These are phyloP conservation scores for Percopsis transmontana DNA, from an alignment of 2,113 vertebrate species.

Conservation along the genomic window DNA sequence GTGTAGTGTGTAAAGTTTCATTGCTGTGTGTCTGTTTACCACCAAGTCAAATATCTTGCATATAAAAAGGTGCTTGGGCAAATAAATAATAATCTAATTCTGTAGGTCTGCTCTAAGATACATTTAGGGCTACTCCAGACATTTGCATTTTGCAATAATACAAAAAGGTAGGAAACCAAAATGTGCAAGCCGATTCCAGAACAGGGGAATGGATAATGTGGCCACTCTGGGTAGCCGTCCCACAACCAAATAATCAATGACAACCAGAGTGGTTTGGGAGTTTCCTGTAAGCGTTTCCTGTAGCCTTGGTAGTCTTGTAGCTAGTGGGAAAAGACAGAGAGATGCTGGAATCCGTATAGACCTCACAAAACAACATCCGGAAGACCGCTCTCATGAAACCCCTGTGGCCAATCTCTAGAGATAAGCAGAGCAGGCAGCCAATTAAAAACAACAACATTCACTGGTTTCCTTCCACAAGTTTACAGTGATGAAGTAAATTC, in stretches of 20 bases:
- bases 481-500: background rate
- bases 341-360: conserved; percentile 20
- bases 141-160: background rate
- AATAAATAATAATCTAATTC: background rate
- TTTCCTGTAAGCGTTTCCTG: conserved; percentile 3
- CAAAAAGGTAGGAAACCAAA: background rate
- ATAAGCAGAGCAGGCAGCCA: background rate
- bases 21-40: no score
- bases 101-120: background rate
- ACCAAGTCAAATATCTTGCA: no score
- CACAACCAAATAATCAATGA: conserved; percentile 14
- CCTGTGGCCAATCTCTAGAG: background rate
- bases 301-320: conserved; percentile 7
- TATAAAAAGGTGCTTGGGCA: no score
- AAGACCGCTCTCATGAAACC: conserved; percentile 14
- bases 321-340: conserved; percentile 13
- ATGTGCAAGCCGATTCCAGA: background rate
- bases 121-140: no score
- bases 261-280: background rate
- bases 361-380: conserved; percentile 12
- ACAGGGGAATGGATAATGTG: background rate
- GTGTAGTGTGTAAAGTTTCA: no score
- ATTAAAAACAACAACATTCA: background rate
- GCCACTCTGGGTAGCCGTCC: background rate
- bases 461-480: background rate